Percentiles rank a stretch among this genome's conserved stretches.
These are phyloP conservation scores for Anguilla japonica DNA, from an alignment of 2,113 vertebrate genomes.

Conservation along the genomic window DNA sequence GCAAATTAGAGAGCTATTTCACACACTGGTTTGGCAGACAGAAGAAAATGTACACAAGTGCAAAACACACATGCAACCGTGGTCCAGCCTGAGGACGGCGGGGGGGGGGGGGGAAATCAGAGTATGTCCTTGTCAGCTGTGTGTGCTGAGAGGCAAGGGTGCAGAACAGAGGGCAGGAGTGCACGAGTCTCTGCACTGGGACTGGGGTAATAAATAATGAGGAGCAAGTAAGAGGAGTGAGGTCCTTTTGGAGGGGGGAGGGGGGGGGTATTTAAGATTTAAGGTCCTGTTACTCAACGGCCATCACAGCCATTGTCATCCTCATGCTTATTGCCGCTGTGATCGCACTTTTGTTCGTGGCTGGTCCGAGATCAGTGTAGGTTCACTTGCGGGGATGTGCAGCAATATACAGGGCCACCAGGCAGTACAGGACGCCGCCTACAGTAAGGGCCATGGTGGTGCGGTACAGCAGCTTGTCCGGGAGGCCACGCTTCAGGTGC, in stretches of 20 bases:
- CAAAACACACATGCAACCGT: neutral
- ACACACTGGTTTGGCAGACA: neutral
- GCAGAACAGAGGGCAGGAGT: no score
- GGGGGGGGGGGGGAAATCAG: neutral
- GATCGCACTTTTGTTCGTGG: neutral
- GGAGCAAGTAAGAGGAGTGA: neutral
- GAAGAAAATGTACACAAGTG: neutral
- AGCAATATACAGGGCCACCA: slow-evolving; percentile 88
- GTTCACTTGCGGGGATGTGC: slow-evolving; percentile 76
- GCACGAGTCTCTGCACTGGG: neutral
- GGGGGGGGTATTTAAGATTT: no score
- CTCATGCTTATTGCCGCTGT: neutral
- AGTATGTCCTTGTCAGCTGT: neutral
- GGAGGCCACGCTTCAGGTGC: slow-evolving; percentile 75
- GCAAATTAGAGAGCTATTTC: neutral
- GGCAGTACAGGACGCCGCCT: slow-evolving; percentile 87
- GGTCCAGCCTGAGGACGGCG: neutral
- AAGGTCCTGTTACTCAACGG: neutral
- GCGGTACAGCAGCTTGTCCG: slow-evolving; percentile 81
- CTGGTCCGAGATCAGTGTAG: slow-evolving; percentile 16
- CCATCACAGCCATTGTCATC: neutral
- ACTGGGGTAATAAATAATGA: slow-evolving; percentile 11
- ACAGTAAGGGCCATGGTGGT: slow-evolving; percentile 95
- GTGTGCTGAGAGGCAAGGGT: neutral
- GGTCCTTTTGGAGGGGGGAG: neutral